Conservation (phyloP, 2,888 invertebrate genomes). For the Calliphora vomitoria region DNA sequence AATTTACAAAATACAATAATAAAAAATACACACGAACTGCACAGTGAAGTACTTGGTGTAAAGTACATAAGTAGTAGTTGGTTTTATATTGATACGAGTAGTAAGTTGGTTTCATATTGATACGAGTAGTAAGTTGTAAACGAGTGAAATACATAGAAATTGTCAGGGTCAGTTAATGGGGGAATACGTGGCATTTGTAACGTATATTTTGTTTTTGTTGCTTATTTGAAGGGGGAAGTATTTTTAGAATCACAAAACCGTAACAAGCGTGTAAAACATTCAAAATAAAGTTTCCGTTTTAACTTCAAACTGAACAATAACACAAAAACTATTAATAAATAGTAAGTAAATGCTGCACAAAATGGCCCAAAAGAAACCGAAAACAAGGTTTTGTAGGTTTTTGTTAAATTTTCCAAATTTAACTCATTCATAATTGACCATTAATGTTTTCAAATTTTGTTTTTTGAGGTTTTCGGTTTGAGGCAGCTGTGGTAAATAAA, state of each 20-base stretch:
- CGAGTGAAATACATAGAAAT: slow-evolving; percentile 15
- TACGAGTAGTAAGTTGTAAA: not conserved
- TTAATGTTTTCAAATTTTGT: not conserved
- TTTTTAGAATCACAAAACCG: slow-evolving; percentile 60
- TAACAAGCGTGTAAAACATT: slow-evolving; percentile 59
- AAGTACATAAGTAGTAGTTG: not conserved
- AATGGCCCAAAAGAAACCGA: slow-evolving; percentile 14
- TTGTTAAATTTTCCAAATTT: slow-evolving; percentile 23
- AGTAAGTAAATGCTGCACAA: slow-evolving; percentile 16
- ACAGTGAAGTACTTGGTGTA: not conserved
- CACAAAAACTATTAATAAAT: slow-evolving; percentile 13
- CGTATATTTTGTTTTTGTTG: not conserved
- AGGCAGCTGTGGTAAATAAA: slow-evolving; percentile 7
- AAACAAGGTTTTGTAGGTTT: slow-evolving; percentile 9
- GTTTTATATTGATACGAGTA: not conserved
- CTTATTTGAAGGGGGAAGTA: not conserved
- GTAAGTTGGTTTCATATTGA: not conserved
- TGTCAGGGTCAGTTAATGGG: slow-evolving; percentile 59
- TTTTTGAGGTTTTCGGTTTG: not conserved
- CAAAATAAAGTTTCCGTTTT: slow-evolving; percentile 55
- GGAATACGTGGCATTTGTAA: slow-evolving; percentile 17
- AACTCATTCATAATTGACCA: slow-evolving; percentile 10
- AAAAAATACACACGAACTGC: not conserved
- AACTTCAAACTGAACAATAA: not conserved
- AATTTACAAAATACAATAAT: too few species aligned